Evolutionary conservation across 2,797 vertebrate species (phyloP), one percentile per base, ranked within the genome.

Genomic region (Ataeniobius toweri): DNA sequence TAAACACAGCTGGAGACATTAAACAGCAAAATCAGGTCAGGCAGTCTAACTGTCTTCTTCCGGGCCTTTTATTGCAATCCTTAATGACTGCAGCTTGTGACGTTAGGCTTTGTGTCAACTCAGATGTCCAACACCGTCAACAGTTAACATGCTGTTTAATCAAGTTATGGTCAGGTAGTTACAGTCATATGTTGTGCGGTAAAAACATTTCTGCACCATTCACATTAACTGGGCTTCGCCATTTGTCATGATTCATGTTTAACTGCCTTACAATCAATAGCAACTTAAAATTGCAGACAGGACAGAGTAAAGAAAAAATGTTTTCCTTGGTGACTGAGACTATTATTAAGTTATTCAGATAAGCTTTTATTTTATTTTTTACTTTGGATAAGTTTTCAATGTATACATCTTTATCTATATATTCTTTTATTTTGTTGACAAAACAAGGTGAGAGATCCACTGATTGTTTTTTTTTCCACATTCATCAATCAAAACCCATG

Each of bases 1-100:
- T 67, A 1, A 51, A 36, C 83, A 85, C 84, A 89, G 83, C 79
- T 91, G 79, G 73, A 84, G 73, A 83, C 76, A 77, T 77, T 71
- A 36, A 76, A 74, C 51, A 51, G 79, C 51, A 84, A 80, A 91
- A 80, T 77, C 79, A 50, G 89, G 71, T 85, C 88, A 90, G 72
- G 28, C 83, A 63, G 81, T 68, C 58, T 36, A 67, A 55, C 51
- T 44, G 73, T 74, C 79, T 58, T 61, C 70, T 72, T 71, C 67
- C 26, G 36, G 53, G 44, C 39, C 39, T 80, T 72, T 68, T 50
- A 81, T 74, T 55, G 63, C 9, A 74, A 16, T 72, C 55, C 39
- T 74, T 67, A 83, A 69, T 28, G 46, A 86, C 58, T 28, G 12
- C 7, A 28, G 56, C 70, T 71, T 61, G 18, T 73, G 72, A 80